Base-by-base conservation (phyloP, 2,113 vertebrate species). In the Erythrolamprus reginae region DNA sequence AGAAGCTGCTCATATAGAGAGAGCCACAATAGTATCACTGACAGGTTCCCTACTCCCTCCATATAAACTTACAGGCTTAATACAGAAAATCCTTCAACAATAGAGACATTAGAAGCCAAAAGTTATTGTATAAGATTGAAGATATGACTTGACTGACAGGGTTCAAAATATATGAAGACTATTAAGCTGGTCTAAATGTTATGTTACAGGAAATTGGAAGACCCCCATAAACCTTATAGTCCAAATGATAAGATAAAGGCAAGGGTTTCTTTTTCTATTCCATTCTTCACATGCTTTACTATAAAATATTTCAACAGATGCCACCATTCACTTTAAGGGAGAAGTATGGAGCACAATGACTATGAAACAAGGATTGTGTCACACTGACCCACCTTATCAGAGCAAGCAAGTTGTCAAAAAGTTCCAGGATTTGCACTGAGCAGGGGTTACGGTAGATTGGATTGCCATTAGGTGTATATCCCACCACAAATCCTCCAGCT, bases 391-490 rank as follows among this genome's bases (percentile, higher is more conserved):
- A 99, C 99, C 98, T 98, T 96, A 99, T 98, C 12, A 99, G 97
- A 90, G 98, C 97, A 88, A 99, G 97, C 87, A 99, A 97, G 96
- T 99, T 99, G 94, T 99, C 99, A 89, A 99, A 95, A 90, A 99
- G 96, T 92, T 97, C 97, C 92, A 98, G 96, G 94, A 99, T 96
- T 89, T 98, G 97, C 91, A 98, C 95, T 7, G 98, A 96, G 95
- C 98, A 98, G 88, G 99, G 98, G 95, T 99, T 99, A 91, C 98
- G 98, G 96, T 97, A 99, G 95, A 99, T 94, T 52, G 98, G 98
- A 82, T 94, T 96, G 94, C 98, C 98, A 50, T 95, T 94, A 17
- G 98, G 90, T 12, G 96, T 96, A 95, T 97, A 98, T 70, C 98
- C 98, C 91, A 98, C 96, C 88, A 99, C 95, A 65, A 99, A 99